These are phyloP conservation scores for Ips typographus DNA, from an alignment of 1,140 invertebrate species.

Conservation along the genomic window DNA sequence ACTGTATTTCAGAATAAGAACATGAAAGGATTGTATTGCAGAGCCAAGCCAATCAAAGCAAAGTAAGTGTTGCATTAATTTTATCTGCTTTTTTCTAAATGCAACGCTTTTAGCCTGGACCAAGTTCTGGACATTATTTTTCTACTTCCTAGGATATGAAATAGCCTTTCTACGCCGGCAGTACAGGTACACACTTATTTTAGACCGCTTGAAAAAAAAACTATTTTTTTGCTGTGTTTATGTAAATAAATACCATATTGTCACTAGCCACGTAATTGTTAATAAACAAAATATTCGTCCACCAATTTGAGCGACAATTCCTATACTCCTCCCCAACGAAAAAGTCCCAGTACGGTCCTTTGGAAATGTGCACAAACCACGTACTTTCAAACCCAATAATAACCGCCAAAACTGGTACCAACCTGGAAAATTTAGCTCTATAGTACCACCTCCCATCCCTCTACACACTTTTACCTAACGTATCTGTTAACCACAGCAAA, in stretches of 20 bases:
- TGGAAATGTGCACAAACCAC: slow-evolving; percentile 37
- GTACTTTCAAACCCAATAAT: slow-evolving; percentile 41
- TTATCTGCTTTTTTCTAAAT: too few species aligned
- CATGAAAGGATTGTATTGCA: too few species aligned
- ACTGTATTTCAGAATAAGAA: too few species aligned
- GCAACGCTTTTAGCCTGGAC: too few species aligned
- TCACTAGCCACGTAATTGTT: slow-evolving; percentile 34
- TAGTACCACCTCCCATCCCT: background rate
- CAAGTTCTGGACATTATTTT: too few species aligned
- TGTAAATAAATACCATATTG: slow-evolving; percentile 26
- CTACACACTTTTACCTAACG: slow-evolving; percentile 27
- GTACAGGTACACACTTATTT: too few species aligned
- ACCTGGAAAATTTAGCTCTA: slow-evolving; percentile 35
- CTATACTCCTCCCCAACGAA: slow-evolving; percentile 41
- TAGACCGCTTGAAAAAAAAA: too few species aligned
- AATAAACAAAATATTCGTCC: slow-evolving; percentile 34
- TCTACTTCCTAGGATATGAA: too few species aligned
- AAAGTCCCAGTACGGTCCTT: slow-evolving; percentile 45
- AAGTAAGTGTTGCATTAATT: too few species aligned
- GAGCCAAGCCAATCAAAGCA: too few species aligned
- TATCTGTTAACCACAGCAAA: slow-evolving; percentile 38
- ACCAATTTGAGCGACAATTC: slow-evolving; percentile 49
- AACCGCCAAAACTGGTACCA: slow-evolving; percentile 39
- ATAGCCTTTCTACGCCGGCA: too few species aligned
- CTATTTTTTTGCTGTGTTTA: too few species aligned